Evolutionary conservation across 1,140 invertebrate species (phyloP).

Genomic region (Drosophila willistoni): DNA sequence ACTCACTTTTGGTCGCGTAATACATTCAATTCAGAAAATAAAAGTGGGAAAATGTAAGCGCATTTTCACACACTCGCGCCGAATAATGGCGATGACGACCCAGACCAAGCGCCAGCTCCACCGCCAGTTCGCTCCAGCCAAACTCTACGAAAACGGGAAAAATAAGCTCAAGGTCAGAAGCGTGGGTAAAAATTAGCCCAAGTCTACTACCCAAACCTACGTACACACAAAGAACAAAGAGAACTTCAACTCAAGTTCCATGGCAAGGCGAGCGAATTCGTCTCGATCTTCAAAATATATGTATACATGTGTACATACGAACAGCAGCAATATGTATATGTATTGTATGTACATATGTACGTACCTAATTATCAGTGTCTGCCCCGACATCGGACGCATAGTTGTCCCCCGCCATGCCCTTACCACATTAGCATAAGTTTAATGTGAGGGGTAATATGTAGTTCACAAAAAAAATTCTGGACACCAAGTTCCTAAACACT

Average conservation of each 20-base stretch:
- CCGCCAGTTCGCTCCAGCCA: constrained; percentile 22
- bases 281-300: constrained; percentile 32
- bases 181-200: constrained; percentile 57
- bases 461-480: neutral
- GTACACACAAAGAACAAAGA: constrained; percentile 16
- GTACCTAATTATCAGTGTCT: constrained; percentile 1
- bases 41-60: constrained; percentile 70
- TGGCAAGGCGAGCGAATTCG: neutral
- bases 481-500: no score
- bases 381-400: neutral
- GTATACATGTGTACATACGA: neutral
- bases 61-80: constrained; percentile 68
- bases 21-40: constrained; percentile 66
- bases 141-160: constrained; percentile 61
- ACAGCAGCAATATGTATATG: neutral
- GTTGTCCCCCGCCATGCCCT: constrained; percentile 2
- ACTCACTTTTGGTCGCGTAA: constrained; percentile 41
- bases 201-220: constrained; percentile 5
- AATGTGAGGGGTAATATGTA: neutral
- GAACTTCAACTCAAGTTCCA: constrained; percentile 2
- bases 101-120: constrained; percentile 6
- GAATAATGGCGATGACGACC: constrained; percentile 48
- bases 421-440: constrained; percentile 8
- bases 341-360: neutral
- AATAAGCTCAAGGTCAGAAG: constrained; percentile 76